Evolutionary conservation across 2,113 vertebrate genomes (phyloP).

Genomic region (Brachyistius frenatus): DNA sequence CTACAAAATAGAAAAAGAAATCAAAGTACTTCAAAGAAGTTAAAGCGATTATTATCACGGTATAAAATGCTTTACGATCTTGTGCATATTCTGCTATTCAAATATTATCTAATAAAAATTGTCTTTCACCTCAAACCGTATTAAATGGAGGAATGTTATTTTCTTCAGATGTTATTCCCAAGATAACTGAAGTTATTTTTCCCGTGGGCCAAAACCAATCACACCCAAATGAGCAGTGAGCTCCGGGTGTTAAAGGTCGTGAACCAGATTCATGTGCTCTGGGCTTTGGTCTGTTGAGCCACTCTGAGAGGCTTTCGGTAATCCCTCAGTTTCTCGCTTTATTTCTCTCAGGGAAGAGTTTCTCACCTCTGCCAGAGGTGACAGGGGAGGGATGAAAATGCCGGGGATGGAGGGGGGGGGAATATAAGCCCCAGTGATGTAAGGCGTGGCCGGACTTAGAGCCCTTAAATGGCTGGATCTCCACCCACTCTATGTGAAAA

Average conservation of each 20-base stretch:
- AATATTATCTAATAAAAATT: constrained; percentile 17
- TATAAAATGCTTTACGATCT: neutral
- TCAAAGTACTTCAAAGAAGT: too few species aligned
- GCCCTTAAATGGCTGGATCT: constrained; percentile 15
- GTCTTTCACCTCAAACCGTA: neutral
- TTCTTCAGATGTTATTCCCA: neutral
- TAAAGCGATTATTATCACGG: too few species aligned
- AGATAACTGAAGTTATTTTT: constrained; percentile 36
- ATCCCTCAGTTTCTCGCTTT: constrained; percentile 69
- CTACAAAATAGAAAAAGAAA: too few species aligned
- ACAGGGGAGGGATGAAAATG: constrained; percentile 56
- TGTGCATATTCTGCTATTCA: neutral
- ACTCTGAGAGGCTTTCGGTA: constrained; percentile 70
- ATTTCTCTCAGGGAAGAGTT: constrained; percentile 59
- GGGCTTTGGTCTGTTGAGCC: constrained; percentile 61
- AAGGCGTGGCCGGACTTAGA: constrained; percentile 71
- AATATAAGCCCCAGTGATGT: constrained; percentile 69
- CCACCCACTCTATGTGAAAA: constrained; percentile 17
- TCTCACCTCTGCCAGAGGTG: constrained; percentile 68
- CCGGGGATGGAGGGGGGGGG: constrained; percentile 3
- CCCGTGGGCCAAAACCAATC: constrained; percentile 53
- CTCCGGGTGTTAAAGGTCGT: constrained; percentile 58
- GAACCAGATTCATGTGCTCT: constrained; percentile 54
- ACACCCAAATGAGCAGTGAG: constrained; percentile 40
- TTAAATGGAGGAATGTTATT: constrained; percentile 18